Percentiles rank a stretch among this genome's conserved stretches.
Conservation (phyloP, 2,113 vertebrate species). For the Catagonus wagneri region DNA sequence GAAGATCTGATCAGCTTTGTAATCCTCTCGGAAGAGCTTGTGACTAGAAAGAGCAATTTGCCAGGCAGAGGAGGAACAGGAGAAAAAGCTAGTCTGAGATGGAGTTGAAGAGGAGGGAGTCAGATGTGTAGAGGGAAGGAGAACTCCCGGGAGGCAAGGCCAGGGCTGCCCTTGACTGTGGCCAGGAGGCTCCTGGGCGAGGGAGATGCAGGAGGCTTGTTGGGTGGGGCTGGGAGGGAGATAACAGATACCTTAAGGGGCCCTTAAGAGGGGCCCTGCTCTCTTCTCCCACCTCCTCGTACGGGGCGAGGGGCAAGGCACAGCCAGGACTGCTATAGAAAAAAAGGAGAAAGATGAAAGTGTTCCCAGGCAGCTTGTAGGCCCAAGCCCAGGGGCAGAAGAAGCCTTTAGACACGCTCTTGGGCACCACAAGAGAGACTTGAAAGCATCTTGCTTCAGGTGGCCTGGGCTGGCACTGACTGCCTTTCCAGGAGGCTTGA, state of each 20-base stretch:
- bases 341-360: not conserved
- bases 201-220: not conserved
- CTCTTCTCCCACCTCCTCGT: not conserved
- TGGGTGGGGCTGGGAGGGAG: not conserved
- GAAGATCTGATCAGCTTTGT: constrained; percentile 57
- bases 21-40: constrained; percentile 39
- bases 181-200: not conserved
- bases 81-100: not conserved
- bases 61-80: not conserved
- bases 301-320: not conserved
- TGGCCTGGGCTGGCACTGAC: not conserved
- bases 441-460: not conserved
- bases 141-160: not conserved
- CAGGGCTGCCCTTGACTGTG: too few relatives aligned
- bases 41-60: constrained; percentile 56
- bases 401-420: not conserved
- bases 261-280: not conserved
- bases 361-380: not conserved
- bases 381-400: not conserved
- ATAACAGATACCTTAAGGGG: not conserved
- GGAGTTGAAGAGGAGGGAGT: too few relatives aligned
- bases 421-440: not conserved
- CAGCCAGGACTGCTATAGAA: not conserved
- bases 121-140: not conserved
- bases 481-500: not conserved